phyloP scores from a whole-genome alignment of 2,113 vertebrate species.

The Engraulis encrasicolus region DNA sequence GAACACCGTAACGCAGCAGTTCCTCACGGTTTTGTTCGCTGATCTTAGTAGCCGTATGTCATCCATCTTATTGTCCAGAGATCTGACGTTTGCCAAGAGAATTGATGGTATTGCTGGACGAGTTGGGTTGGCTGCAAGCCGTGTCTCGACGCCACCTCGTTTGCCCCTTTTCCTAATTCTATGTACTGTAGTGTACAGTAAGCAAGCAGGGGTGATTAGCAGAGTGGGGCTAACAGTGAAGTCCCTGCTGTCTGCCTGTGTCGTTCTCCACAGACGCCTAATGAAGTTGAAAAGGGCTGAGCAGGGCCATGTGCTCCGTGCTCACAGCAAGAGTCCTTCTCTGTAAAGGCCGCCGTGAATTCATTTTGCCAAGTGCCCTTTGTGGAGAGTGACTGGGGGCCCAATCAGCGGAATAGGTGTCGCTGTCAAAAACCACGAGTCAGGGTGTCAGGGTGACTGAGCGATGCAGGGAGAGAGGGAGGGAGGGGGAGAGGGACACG shows the following conservation, averaged over 20 bases:
- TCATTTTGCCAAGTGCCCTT: constrained; percentile 13
- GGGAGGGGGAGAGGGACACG: no score
- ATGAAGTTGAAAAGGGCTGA: neutral
- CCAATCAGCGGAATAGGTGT: constrained; percentile 23
- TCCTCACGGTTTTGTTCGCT: no score
- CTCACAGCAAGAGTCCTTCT: neutral
- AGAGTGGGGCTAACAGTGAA: neutral
- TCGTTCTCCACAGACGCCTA: neutral
- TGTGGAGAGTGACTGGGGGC: neutral
- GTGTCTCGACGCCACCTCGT: no score
- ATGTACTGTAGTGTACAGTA: no score
- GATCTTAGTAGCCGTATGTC: no score
- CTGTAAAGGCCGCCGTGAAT: neutral
- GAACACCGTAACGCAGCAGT: no score
- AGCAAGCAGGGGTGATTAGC: neutral
- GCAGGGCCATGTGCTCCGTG: no score
- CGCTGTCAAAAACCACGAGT: constrained; percentile 1
- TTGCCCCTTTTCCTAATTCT: no score
- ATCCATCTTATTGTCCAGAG: no score
- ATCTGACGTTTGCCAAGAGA: no score
- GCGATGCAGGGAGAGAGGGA: neutral
- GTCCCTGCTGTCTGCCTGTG: neutral
- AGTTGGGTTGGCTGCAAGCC: no score
- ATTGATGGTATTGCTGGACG: no score
- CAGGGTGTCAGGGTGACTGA: neutral